A percentile compares a stretch with the other conserved stretches of the same genome.
phyloP scores from a whole-genome alignment of 2,888 invertebrate species.

The Polietes domitor region DNA sequence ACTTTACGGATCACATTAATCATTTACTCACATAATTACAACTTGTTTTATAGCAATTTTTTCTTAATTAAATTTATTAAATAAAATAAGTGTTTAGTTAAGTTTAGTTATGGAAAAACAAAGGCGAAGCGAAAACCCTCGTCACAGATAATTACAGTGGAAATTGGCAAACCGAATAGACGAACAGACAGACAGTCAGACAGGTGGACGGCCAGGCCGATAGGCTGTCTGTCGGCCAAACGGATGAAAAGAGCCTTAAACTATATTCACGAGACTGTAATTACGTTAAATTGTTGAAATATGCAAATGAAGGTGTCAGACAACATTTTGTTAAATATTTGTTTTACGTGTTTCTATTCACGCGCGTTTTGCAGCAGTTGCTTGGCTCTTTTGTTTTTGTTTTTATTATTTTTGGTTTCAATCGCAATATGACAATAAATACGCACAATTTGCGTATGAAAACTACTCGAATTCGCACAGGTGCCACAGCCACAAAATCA shows the following conservation, averaged over 20 bases:
- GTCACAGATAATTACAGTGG: conserved; percentile 3
- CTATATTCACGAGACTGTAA: conserved; percentile 34
- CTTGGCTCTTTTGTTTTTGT: conserved; percentile 3
- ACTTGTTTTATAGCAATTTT: not conserved
- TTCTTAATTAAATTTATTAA: conserved; percentile 41
- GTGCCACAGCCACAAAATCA: conserved; percentile 52
- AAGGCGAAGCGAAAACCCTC: conserved; percentile 38
- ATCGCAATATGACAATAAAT: conserved; percentile 65
- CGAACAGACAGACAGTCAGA: too few relatives aligned
- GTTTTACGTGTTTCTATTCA: conserved; percentile 28
- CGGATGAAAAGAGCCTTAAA: conserved; percentile 36
- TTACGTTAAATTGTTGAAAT: conserved; percentile 62
- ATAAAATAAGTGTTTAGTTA: conserved; percentile 4
- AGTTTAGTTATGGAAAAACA: conserved; percentile 34
- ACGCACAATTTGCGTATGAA: conserved; percentile 70
- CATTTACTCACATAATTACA: conserved; percentile 8
- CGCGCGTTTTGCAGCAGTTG: conserved; percentile 4
- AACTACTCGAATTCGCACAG: conserved; percentile 62
- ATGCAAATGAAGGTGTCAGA: conserved; percentile 64
- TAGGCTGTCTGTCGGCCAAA: not conserved
- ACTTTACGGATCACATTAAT: not conserved
- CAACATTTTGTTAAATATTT: conserved; percentile 65
- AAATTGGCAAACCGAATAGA: not conserved
- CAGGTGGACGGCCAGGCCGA: not conserved
- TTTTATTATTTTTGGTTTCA: conserved; percentile 40